Evolutionary conservation across 2,797 vertebrate genomes (phyloP).

Genomic region (Leuciscus waleckii): DNA sequence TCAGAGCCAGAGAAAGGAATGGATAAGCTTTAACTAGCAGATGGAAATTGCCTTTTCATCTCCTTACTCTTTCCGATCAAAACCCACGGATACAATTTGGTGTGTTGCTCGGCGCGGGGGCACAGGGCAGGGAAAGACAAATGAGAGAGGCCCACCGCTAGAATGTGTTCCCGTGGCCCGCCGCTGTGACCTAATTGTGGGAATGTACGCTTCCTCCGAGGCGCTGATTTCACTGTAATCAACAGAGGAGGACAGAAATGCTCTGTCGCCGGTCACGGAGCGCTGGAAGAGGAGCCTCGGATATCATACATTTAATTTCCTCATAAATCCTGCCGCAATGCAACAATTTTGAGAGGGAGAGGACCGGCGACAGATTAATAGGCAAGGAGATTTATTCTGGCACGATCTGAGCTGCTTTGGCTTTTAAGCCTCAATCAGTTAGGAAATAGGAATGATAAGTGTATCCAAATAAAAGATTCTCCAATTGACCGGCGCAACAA

Average conservation of each 20-base stretch:
- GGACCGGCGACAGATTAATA: slow-evolving; percentile 80
- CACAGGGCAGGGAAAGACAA: slow-evolving; percentile 67
- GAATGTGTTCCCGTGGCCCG: slow-evolving; percentile 59
- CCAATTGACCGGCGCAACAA: slow-evolving; percentile 81
- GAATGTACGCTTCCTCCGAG: slow-evolving; percentile 63
- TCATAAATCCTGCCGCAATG: slow-evolving; percentile 73
- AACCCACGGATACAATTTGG: slow-evolving; percentile 58
- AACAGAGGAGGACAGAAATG: slow-evolving; percentile 66
- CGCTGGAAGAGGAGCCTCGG: slow-evolving; percentile 65
- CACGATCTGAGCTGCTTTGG: slow-evolving; percentile 84
- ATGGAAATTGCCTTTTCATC: slow-evolving; percentile 59
- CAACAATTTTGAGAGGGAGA: slow-evolving; percentile 74
- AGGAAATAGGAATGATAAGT: slow-evolving; percentile 80
- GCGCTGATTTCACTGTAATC: slow-evolving; percentile 72
- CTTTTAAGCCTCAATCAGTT: slow-evolving; percentile 83
- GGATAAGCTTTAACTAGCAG: slow-evolving; percentile 46
- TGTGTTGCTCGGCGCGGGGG: slow-evolving; percentile 51
- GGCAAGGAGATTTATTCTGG: slow-evolving; percentile 78
- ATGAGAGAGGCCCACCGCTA: slow-evolving; percentile 60
- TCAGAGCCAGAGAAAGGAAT: slow-evolving; percentile 41
- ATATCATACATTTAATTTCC: slow-evolving; percentile 81
- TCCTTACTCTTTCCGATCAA: slow-evolving; percentile 50
- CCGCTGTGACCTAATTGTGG: slow-evolving; percentile 67
- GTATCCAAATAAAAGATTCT: slow-evolving; percentile 81
- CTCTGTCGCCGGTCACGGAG: slow-evolving; percentile 71